Conservation (phyloP, 2,888 invertebrate genomes). For the Oasisia sp. region DNA sequence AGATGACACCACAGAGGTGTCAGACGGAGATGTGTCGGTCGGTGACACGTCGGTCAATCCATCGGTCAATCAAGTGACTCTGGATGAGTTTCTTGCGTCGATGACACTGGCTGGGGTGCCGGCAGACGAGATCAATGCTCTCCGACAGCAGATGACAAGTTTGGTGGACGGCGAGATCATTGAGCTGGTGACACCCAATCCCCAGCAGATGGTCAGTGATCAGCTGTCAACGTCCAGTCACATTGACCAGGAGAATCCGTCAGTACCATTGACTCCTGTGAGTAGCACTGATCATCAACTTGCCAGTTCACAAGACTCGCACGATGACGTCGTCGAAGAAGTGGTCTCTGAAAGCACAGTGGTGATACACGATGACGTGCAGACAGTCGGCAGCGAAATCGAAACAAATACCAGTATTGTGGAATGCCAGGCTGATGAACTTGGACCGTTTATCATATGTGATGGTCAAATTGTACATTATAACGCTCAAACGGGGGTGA, state of each 20-base stretch:
- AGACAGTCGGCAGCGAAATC: background rate
- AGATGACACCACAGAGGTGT: background rate
- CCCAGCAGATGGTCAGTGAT: background rate
- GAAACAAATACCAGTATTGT: background rate
- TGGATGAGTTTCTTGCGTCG: background rate
- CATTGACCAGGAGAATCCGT: background rate
- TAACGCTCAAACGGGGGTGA: background rate
- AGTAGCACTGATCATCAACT: background rate
- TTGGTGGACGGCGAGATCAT: background rate
- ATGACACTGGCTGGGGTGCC: background rate
- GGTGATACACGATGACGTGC: background rate
- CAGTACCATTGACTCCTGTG: background rate
- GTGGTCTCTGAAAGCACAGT: background rate
- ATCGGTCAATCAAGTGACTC: background rate
- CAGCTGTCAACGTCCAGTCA: background rate
- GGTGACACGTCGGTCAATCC: background rate
- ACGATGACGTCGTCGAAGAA: background rate
- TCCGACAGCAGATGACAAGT: background rate
- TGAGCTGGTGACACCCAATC: background rate
- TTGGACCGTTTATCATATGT: conserved; percentile 1
- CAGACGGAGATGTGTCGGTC: background rate
- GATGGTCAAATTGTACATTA: conserved; percentile 13
- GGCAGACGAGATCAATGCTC: background rate
- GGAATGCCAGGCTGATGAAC: background rate
- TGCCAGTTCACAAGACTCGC: background rate